A percentile compares a stretch with the other conserved stretches of the same genome.
These are phyloP conservation scores for Notolepis coatsorum DNA, from an alignment of 2,797 vertebrate species.

Conservation along the genomic window DNA sequence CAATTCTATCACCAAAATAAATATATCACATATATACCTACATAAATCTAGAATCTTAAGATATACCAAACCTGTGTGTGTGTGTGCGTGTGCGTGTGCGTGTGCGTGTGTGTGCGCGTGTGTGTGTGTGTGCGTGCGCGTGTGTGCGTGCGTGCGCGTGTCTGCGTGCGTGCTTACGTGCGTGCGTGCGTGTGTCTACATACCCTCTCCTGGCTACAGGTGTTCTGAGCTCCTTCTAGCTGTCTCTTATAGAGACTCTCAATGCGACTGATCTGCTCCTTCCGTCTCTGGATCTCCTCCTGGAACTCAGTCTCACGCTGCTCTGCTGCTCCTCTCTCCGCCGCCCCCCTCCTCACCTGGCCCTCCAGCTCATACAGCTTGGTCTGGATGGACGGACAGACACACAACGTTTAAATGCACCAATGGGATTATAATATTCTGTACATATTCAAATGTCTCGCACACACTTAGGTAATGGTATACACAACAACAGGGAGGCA, in stretches of 20 bases:
- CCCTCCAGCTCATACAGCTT: slow-evolving; percentile 89
- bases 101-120: not conserved
- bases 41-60: too few species aligned
- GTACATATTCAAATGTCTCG: too few species aligned
- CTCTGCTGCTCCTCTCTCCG: slow-evolving; percentile 85
- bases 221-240: slow-evolving; percentile 82
- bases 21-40: too few species aligned
- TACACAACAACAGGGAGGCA: not conserved
- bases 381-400: slow-evolving; percentile 69
- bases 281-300: slow-evolving; percentile 86
- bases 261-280: slow-evolving; percentile 85
- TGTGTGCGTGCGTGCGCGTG: too few species aligned
- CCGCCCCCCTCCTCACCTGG: slow-evolving; percentile 82
- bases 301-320: slow-evolving; percentile 89
- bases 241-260: slow-evolving; percentile 87
- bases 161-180: too few species aligned
- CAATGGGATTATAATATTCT: too few species aligned
- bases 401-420: too few species aligned
- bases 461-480: not conserved
- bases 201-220: slow-evolving; percentile 89
- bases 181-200: not conserved
- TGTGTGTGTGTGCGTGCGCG: not conserved
- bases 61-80: too few species aligned
- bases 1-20: too few species aligned
- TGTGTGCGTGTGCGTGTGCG: not conserved